These are phyloP conservation scores for Sebastes vulpes DNA, from an alignment of 2,797 vertebrate genomes.

Conservation along the genomic window DNA sequence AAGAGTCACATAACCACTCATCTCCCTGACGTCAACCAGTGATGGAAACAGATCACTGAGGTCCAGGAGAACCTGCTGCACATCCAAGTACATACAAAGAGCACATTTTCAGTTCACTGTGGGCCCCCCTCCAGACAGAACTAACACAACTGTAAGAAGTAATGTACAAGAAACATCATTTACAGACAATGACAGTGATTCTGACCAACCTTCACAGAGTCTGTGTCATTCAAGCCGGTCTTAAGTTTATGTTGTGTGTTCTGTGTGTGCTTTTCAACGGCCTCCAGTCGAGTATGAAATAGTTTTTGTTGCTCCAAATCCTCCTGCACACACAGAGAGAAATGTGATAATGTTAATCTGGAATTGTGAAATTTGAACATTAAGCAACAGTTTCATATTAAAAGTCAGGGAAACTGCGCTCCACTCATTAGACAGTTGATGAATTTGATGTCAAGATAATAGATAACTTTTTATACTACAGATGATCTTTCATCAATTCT, in stretches of 20 bases:
- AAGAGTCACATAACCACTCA: conserved; percentile 76
- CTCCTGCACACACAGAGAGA: conserved; percentile 61
- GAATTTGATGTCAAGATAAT: not conserved
- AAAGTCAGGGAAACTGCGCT: not conserved
- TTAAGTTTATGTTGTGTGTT: conserved; percentile 2
- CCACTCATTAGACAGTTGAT: not conserved
- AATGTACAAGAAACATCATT: not conserved
- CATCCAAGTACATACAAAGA: not conserved
- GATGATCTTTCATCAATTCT: not conserved
- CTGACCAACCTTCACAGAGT: conserved; percentile 70
- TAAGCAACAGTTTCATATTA: not conserved
- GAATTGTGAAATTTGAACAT: not conserved
- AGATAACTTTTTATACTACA: not conserved
- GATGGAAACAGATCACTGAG: conserved; percentile 83
- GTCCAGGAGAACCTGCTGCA: conserved; percentile 81
- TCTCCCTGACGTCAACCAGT: conserved; percentile 87
- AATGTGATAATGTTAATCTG: not conserved
- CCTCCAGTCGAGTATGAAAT: conserved; percentile 82
- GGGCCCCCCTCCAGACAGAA: not conserved
- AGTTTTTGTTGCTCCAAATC: conserved; percentile 77
- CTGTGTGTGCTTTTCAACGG: conserved; percentile 76
- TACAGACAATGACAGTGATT: not conserved
- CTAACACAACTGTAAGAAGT: not conserved
- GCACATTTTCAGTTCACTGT: not conserved
- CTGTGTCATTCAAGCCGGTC: not conserved